Evolutionary conservation across 2,113 vertebrate genomes (phyloP).

Genomic region (Megaptera novaeangliae): DNA sequence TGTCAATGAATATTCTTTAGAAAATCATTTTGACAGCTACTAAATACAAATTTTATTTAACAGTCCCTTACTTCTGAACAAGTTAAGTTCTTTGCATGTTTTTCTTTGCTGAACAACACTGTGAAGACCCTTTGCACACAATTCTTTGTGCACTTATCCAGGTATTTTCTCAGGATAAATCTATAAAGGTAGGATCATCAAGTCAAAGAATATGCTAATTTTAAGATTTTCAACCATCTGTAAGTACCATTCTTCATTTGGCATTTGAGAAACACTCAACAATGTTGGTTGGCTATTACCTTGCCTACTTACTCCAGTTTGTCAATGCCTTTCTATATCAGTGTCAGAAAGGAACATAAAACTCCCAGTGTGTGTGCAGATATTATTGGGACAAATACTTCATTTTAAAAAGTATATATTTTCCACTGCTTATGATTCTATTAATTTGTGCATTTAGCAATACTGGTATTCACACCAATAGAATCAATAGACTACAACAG

Average conservation of each 20-base stretch:
- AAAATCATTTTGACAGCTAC: not conserved
- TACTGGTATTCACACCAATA: not conserved
- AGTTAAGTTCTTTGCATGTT: not conserved
- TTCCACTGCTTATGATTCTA: not conserved
- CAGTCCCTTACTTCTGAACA: not conserved
- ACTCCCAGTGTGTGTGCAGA: not conserved
- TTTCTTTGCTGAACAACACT: not conserved
- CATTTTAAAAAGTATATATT: not conserved
- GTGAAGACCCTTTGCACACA: not conserved
- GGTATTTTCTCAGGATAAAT: conserved; percentile 2
- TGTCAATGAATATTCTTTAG: not conserved
- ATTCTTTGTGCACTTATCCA: not conserved
- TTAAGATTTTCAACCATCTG: not conserved
- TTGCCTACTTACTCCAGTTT: not conserved
- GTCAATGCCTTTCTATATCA: not conserved
- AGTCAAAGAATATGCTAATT: not conserved
- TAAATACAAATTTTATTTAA: not conserved
- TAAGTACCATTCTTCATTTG: not conserved
- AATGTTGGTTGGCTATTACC: not conserved
- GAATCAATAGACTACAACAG: not conserved
- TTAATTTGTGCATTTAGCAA: not conserved
- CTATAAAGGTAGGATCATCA: not conserved
- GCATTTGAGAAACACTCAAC: not conserved
- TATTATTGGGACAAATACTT: not conserved
- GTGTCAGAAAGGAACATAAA: not conserved